Percentiles rank a stretch among this genome's conserved stretches.
Conservation (phyloP, 2,797 vertebrate genomes). For the Zenarchopterus dispar region DNA sequence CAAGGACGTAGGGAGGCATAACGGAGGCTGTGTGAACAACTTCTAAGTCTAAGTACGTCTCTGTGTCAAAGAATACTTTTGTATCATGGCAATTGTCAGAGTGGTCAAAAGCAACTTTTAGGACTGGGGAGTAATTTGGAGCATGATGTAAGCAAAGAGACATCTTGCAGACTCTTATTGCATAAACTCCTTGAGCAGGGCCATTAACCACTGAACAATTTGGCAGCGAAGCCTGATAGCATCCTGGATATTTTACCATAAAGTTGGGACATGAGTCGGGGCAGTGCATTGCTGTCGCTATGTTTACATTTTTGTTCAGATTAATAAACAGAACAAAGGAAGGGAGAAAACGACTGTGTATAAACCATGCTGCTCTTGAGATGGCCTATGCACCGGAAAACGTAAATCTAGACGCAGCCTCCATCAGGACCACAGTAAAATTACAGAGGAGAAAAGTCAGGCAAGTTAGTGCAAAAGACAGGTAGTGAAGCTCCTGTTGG, state of each 20-base stretch:
- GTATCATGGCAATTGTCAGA: constrained; percentile 17
- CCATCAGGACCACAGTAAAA: constrained; percentile 43
- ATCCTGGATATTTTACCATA: constrained; percentile 30
- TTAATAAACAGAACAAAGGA: constrained; percentile 67
- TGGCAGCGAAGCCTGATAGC: constrained; percentile 35
- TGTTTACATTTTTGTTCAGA: constrained; percentile 73
- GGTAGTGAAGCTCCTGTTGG: constrained; percentile 52
- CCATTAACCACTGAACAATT: constrained; percentile 48
- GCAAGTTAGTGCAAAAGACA: constrained; percentile 19
- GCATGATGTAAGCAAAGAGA: constrained; percentile 44
- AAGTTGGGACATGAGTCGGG: constrained; percentile 32
- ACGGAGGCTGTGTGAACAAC: constrained; percentile 5
- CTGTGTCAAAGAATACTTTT: constrained; percentile 32
- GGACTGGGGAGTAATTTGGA: constrained; percentile 33
- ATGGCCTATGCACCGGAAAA: constrained; percentile 55
- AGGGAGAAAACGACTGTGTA: constrained; percentile 29
- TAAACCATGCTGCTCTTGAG: constrained; percentile 64
- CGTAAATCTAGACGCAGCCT: constrained; percentile 58
- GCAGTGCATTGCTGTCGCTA: constrained; percentile 40
- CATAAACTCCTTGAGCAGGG: constrained; percentile 28
- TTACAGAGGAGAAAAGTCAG: constrained; percentile 37
- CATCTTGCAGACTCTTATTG: constrained; percentile 27
- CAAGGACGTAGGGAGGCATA: constrained; percentile 42
- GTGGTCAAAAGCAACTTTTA: constrained; percentile 25
- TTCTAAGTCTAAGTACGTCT: constrained; percentile 19